Percentiles rank a stretch among this genome's conserved stretches.
phyloP scores from a whole-genome alignment of 1,140 invertebrate genomes.

The Popillia japonica region DNA sequence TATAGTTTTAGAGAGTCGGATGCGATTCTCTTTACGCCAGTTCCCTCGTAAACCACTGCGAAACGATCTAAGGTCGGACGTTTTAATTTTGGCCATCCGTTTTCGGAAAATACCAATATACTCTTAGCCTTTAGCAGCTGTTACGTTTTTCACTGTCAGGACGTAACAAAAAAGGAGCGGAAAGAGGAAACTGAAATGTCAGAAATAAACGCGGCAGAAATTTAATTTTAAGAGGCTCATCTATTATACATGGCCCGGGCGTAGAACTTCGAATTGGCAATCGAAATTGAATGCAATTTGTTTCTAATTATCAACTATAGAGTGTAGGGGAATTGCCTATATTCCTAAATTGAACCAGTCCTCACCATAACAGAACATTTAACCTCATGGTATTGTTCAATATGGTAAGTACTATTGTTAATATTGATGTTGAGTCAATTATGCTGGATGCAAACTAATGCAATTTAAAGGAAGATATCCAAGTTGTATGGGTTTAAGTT shows the following conservation, averaged over 20 bases:
- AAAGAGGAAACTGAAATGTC: too few species aligned
- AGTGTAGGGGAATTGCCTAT: too few species aligned
- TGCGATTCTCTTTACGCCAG: slow-evolving; percentile 17
- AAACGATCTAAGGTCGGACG: slow-evolving; percentile 28
- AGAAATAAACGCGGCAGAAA: neutral
- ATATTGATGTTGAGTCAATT: too few species aligned
- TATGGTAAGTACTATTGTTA: too few species aligned
- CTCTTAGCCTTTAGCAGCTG: slow-evolving; percentile 12
- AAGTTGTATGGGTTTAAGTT: too few species aligned
- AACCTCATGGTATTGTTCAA: too few species aligned
- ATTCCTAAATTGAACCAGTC: too few species aligned
- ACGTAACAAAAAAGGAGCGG: neutral
- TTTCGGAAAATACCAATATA: slow-evolving; percentile 31
- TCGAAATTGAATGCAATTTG: neutral
- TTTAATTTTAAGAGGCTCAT: slow-evolving; percentile 15
- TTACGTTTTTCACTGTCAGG: slow-evolving; percentile 16
- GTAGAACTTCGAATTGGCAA: neutral
- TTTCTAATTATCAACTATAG: too few species aligned
- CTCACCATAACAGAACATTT: too few species aligned
- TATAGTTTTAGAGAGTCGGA: slow-evolving; percentile 23
- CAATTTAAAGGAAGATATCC: too few species aligned
- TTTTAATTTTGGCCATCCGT: slow-evolving; percentile 26
- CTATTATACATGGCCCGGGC: neutral
- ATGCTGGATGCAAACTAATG: too few species aligned
- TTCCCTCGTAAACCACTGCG: slow-evolving; percentile 24